Conservation (phyloP, 2,113 vertebrate genomes). For the Oncorhynchus tshawytscha region DNA sequence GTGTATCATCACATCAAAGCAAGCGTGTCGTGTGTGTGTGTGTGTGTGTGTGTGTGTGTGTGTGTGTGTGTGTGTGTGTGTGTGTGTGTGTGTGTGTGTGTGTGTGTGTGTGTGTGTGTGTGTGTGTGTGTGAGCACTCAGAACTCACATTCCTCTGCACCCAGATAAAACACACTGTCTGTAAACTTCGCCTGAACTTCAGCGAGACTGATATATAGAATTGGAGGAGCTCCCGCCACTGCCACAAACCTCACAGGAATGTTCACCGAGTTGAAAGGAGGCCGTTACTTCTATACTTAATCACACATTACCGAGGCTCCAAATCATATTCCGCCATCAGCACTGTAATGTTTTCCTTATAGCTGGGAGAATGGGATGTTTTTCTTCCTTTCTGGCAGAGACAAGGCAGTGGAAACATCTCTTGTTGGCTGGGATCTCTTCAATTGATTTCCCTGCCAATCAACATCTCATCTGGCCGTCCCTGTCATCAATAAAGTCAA, state of each 20-base stretch:
- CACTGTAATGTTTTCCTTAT: conserved; percentile 30
- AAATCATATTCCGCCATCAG: conserved; percentile 22
- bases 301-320: conserved; percentile 40
- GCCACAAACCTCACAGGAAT: conserved; percentile 46
- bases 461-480: conserved; percentile 22
- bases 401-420: conserved; percentile 19
- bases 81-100: background rate
- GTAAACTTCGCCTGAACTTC: conserved; percentile 52
- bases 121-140: background rate
- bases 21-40: background rate
- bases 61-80: background rate
- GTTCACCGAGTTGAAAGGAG: conserved; percentile 15
- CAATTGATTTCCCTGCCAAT: background rate
- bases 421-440: conserved; percentile 10
- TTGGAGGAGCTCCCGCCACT: conserved; percentile 9
- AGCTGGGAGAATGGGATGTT: conserved; percentile 29
- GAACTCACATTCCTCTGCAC: conserved; percentile 13
- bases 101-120: background rate
- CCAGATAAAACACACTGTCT: conserved; percentile 25
- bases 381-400: conserved; percentile 22
- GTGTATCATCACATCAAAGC: background rate
- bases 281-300: conserved; percentile 40
- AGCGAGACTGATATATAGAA: conserved; percentile 26
- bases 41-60: background rate
- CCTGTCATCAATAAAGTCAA: conserved; percentile 10